Percentiles rank a stretch among this genome's conserved stretches.
Conservation (phyloP, 2,797 vertebrate species). For the Poecilia gillii region DNA sequence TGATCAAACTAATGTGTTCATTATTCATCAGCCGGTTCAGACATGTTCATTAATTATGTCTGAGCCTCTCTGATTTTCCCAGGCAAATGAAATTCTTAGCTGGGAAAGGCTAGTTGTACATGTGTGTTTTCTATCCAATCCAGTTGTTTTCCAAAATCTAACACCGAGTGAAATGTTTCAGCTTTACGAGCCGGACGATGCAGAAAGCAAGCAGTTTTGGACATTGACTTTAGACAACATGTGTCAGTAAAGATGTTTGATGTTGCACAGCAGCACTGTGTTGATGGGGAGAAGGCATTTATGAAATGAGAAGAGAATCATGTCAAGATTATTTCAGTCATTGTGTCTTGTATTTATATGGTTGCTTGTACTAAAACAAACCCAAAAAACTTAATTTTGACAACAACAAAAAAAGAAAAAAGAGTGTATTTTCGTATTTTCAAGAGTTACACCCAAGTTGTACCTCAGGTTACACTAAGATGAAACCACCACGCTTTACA, state of each 20-base stretch:
- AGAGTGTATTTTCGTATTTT: background rate
- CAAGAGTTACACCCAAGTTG: background rate
- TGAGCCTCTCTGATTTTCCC: conserved; percentile 24
- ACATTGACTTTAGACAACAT: conserved; percentile 30
- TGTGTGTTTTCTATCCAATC: conserved; percentile 27
- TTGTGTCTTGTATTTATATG: conserved; percentile 37
- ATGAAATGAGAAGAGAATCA: conserved; percentile 28
- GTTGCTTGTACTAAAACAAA: conserved; percentile 10
- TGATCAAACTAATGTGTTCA: background rate
- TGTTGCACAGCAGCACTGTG: conserved; percentile 28
- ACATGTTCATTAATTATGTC: background rate
- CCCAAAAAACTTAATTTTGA: too few relatives aligned
- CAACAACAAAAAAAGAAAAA: background rate
- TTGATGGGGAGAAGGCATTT: conserved; percentile 5
- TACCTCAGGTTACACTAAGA: background rate
- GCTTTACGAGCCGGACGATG: conserved; percentile 38
- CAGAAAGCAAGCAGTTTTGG: conserved; percentile 23
- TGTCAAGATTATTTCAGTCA: conserved; percentile 14
- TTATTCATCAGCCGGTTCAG: background rate
- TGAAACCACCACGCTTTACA: background rate
- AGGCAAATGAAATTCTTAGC: conserved; percentile 52
- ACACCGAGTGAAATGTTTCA: conserved; percentile 39
- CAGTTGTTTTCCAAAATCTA: conserved; percentile 37
- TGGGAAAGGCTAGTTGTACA: conserved; percentile 22
- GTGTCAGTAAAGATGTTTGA: conserved; percentile 32